Percentiles rank a stretch among this genome's conserved stretches.
Conservation (phyloP, 2,113 vertebrate species). For the Cettia cetti region DNA sequence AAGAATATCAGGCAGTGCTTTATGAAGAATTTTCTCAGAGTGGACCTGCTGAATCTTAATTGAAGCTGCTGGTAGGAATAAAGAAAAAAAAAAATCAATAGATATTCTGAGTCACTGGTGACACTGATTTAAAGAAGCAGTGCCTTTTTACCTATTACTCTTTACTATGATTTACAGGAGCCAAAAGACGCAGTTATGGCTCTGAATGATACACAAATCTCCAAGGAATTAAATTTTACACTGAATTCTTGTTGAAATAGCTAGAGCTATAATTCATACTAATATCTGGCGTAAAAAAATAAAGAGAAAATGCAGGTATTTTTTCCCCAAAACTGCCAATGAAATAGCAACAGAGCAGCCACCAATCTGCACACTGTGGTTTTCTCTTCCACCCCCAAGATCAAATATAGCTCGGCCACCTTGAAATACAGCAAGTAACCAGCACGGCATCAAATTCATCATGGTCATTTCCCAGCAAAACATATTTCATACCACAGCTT, state of each 20-base stretch:
- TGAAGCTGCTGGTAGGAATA: constrained; percentile 21
- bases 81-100: constrained; percentile 23
- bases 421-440: constrained; percentile 4
- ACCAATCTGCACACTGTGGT: background rate
- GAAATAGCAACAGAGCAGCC: background rate
- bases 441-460: background rate
- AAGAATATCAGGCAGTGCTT: background rate
- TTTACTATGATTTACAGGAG: background rate
- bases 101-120: constrained; percentile 15
- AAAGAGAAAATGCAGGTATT: background rate
- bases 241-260: background rate
- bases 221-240: background rate
- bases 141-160: background rate
- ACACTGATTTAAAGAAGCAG: constrained; percentile 30
- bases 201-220: background rate
- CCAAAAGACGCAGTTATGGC: background rate
- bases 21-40: background rate
- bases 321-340: background rate
- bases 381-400: background rate
- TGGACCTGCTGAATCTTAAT: constrained; percentile 22
- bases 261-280: background rate
- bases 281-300: background rate
- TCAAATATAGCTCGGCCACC: constrained; percentile 11
- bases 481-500: background rate
- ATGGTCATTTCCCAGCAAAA: background rate